Percentiles rank a stretch among this genome's conserved stretches.
phyloP scores from a whole-genome alignment of 2,888 invertebrate species.

The Gastracanthus pulcherrimus region DNA sequence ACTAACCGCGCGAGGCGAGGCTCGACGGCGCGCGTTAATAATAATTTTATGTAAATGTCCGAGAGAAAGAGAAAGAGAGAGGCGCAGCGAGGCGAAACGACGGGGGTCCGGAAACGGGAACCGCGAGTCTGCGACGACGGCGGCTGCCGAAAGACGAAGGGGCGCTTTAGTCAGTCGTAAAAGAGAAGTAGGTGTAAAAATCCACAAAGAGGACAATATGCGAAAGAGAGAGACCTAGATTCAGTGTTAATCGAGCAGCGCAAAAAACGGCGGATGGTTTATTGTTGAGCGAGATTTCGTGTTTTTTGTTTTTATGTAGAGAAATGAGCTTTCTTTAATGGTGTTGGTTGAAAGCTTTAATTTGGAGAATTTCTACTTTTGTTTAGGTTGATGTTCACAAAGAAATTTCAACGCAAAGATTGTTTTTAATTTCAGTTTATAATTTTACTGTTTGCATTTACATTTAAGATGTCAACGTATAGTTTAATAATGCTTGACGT shows the following conservation, averaged over 20 bases:
- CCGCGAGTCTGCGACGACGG: constrained; percentile 32
- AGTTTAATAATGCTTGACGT: neutral
- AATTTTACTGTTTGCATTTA: no score
- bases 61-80: constrained; percentile 35
- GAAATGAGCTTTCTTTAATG: no score
- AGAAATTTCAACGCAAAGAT: no score
- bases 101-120: constrained; percentile 57
- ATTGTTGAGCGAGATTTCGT: no score
- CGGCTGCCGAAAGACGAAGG: constrained; percentile 14
- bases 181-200: constrained; percentile 71
- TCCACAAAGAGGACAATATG: constrained; percentile 60
- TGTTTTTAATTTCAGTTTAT: no score
- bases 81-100: constrained; percentile 44
- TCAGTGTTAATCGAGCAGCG: constrained; percentile 12
- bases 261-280: neutral
- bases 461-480: neutral
- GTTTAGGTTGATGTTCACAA: no score
- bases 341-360: no score
- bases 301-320: no score
- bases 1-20: constrained; percentile 60
- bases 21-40: constrained; percentile 65
- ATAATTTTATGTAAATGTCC: constrained; percentile 73
- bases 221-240: constrained; percentile 28
- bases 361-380: neutral
- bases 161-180: constrained; percentile 67